Evolutionary conservation across 2,888 invertebrate species (phyloP), one percentile per base, ranked within the genome.

Genomic region (Ariolimax columbianus): DNA sequence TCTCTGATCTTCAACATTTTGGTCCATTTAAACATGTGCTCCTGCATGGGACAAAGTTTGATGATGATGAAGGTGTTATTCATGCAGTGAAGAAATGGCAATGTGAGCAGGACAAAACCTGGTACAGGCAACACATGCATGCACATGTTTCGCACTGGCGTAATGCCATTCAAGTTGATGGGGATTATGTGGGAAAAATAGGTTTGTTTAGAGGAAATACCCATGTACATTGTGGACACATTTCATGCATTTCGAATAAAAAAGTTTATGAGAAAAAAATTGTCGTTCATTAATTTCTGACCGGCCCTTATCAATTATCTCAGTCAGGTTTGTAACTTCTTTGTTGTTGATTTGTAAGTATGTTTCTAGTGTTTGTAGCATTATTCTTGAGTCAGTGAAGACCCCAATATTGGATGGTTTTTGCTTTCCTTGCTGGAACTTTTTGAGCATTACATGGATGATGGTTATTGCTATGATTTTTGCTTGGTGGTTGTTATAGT

Each of bases 61-160:
- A 55, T 30, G 66, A 66, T 66, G 68, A 66, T 66, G 66, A 33
- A 66, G 66, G 66, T 33, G 66, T 66, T 7, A 33, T 66, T 66
- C 33, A 3, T 66, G 66, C 66, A 66, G 30, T 33, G 66, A 66
- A 66, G 66, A 66, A 66, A 66, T 33, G 66, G 66, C 68, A 36
- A 68, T 38, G 38, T 68, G 68, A 68, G 36, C 68, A 68, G 38
- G 68, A 68, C 68, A 68, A 33, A 68, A 19, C n/a, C n/a, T n/a
- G n/a, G n/a, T n/a, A n/a, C n/a, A n/a, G n/a, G n/a, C n/a, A n/a
- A n/a, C n/a, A n/a, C 19, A 19, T 68, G 30, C 66, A n/a, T 66
- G 66, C 30, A 66, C 66, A 30, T 66, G 66, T 26, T n/a, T 66
- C 66, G 30, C 66, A 7, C 66, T 66, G 66, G 66, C 26, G 30